Evolutionary conservation across 1,140 invertebrate species (phyloP).

Genomic region (Alviniconcha marisindica): DNA sequence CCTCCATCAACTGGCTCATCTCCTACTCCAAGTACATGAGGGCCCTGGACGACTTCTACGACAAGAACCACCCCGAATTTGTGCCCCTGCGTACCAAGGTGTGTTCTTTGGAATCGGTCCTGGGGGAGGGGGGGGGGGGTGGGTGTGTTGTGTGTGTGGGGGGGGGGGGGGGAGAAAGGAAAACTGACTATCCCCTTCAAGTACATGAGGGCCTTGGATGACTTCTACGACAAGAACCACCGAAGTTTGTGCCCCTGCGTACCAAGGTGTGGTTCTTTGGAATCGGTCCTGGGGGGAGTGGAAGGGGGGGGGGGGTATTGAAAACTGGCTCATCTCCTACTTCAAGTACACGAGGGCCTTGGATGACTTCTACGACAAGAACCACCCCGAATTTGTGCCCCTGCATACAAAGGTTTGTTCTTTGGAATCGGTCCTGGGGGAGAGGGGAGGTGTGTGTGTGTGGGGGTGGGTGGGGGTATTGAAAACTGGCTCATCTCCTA

Average conservation of each 20-base stretch:
- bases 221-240: conserved; percentile 99
- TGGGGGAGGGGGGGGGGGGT: too few species aligned
- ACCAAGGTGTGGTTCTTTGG: conserved; percentile 75
- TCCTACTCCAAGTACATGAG: conserved; percentile 99
- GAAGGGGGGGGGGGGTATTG: too few species aligned
- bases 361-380: conserved; percentile 99
- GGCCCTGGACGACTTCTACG: conserved; percentile 99
- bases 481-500: conserved; percentile 97
- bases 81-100: conserved; percentile 86
- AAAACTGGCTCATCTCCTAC: conserved; percentile 99
- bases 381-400: conserved; percentile 98
- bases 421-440: too few species aligned
- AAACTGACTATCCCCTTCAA: too few species aligned
- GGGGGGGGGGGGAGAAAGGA: too few species aligned
- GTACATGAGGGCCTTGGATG: conserved; percentile 98
- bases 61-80: conserved; percentile 99
- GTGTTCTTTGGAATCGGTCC: too few species aligned
- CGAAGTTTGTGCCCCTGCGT: conserved; percentile 94
- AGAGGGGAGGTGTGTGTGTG: too few species aligned
- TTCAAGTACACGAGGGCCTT: conserved; percentile 98
- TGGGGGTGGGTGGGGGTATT: too few species aligned
- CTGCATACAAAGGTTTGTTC: conserved; percentile 78
- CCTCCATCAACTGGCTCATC: conserved; percentile 99
- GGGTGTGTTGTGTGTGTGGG: too few species aligned
- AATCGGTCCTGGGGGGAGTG: too few species aligned